Evolutionary conservation across 2,797 vertebrate species (phyloP).

Genomic region (Rhynchotus rufescens): DNA sequence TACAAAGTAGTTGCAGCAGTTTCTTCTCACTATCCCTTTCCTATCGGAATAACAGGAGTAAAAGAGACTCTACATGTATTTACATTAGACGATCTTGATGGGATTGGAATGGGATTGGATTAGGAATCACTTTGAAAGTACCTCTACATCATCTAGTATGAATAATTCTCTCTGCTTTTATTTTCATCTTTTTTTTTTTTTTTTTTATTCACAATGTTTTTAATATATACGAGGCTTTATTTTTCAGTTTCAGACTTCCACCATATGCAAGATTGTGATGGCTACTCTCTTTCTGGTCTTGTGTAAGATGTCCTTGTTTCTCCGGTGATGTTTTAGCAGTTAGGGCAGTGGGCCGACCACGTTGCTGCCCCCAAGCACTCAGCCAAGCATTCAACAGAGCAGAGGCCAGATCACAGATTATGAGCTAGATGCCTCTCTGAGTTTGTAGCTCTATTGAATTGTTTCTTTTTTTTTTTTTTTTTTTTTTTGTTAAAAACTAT

Average conservation of each 20-base stretch:
- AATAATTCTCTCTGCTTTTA: neutral
- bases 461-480: neutral
- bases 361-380: neutral
- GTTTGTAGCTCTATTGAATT: slow-evolving; percentile 29
- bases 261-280: neutral
- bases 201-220: neutral
- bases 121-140: neutral
- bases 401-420: neutral
- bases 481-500: neutral
- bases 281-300: neutral
- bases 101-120: neutral
- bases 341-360: neutral
- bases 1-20: neutral
- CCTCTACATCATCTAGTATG: neutral
- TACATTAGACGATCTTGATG: neutral
- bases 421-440: neutral
- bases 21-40: neutral
- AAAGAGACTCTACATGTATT: neutral
- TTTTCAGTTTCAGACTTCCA: neutral
- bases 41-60: neutral
- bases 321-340: neutral
- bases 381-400: neutral
- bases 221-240: neutral
- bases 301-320: neutral
- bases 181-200: neutral